Evolutionary conservation across 2,113 vertebrate genomes (phyloP).

Genomic region (Chloebia gouldiae): DNA sequence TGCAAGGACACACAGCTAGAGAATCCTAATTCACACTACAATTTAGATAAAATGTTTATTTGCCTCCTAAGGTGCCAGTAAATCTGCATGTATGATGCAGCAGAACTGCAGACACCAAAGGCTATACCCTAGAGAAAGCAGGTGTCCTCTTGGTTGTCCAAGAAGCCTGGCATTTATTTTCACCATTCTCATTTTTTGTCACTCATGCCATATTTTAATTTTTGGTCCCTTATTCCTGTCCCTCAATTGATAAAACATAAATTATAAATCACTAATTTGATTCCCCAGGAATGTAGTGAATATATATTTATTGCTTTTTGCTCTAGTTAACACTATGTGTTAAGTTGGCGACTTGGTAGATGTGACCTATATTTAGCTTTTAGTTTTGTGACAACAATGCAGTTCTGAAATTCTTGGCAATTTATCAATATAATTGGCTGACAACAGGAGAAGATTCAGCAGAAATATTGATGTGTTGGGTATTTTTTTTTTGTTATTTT

Average conservation of each 20-base stretch:
- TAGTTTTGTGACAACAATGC: background rate
- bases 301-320: background rate
- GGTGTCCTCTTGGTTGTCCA: background rate
- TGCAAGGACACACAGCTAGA: background rate
- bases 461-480: background rate
- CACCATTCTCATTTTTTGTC: background rate
- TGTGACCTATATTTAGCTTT: background rate
- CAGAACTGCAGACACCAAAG: background rate
- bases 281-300: background rate
- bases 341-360: background rate
- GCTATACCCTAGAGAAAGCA: background rate
- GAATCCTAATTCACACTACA: background rate
- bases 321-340: background rate
- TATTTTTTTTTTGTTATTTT: background rate
- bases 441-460: background rate
- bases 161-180: background rate
- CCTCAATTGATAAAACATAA: background rate
- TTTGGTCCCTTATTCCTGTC: background rate
- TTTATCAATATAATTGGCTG: background rate
- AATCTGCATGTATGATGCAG: rapidly evolving
- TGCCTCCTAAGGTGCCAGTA: background rate
- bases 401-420: background rate
- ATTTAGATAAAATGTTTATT: background rate
- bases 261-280: background rate
- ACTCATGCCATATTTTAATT: background rate